phyloP scores from a whole-genome alignment of 2,113 vertebrate genomes.

The Silurus asotus region DNA sequence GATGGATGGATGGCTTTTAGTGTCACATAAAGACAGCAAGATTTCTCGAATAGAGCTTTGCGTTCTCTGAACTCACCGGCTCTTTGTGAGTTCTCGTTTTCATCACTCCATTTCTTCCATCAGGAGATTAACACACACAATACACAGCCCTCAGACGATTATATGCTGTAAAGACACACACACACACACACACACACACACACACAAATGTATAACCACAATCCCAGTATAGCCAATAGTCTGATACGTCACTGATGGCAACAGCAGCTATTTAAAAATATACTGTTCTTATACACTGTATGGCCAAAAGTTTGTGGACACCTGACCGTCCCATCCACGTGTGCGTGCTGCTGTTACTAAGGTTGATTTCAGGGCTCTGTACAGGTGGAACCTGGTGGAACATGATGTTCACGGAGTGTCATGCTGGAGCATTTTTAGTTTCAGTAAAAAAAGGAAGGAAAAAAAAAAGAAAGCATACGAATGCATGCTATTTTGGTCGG shows the following conservation, averaged over 20 bases:
- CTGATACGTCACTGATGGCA: not conserved
- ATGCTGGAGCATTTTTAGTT: not conserved
- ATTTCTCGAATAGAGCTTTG: not conserved
- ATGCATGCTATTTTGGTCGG: not conserved
- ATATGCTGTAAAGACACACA: constrained; percentile 17
- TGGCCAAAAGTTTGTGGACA: not conserved
- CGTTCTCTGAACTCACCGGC: constrained; percentile 66
- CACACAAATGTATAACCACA: not conserved
- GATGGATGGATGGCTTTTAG: no score
- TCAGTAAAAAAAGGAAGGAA: not conserved
- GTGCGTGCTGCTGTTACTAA: not conserved
- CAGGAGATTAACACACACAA: constrained; percentile 54
- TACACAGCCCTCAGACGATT: constrained; percentile 19
- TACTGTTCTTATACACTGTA: not conserved
- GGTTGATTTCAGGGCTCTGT: not conserved
- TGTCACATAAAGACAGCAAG: not conserved
- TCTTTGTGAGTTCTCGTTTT: constrained; percentile 82
- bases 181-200: constrained; percentile 29
- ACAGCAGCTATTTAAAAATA: not conserved
- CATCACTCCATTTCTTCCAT: constrained; percentile 75
- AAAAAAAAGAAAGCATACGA: not conserved
- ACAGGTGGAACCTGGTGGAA: no score
- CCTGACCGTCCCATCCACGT: not conserved
- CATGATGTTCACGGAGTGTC: not conserved
- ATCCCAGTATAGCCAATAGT: not conserved